Evolutionary conservation across 2,797 vertebrate species (phyloP).

Genomic region (Malurus leucopterus): DNA sequence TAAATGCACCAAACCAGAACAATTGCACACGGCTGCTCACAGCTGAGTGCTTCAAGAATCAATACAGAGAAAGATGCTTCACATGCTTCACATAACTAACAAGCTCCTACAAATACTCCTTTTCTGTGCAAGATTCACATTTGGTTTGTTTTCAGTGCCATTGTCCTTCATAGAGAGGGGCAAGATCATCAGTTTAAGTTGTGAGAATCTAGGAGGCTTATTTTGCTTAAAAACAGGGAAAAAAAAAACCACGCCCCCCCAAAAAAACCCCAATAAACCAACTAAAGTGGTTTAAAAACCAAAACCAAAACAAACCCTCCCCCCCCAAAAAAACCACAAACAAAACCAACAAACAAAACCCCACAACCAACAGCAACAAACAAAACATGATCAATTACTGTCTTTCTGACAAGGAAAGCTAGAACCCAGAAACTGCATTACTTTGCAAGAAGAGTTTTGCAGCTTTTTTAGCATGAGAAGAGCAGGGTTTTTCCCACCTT

Average conservation of each 20-base stretch:
- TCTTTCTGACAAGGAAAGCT: not conserved
- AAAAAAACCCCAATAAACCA: not conserved
- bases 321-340: not conserved
- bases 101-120: not conserved
- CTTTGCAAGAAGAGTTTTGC: not conserved
- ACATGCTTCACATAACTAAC: not conserved
- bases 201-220: not conserved
- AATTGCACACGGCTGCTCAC: not conserved
- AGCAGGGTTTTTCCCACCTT: not conserved
- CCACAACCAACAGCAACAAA: not conserved
- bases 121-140: not conserved
- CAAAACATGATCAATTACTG: accelerated
- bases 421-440: not conserved
- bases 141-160: not conserved
- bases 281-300: too few relatives aligned
- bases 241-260: too few relatives aligned
- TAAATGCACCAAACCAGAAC: not conserved
- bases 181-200: not conserved
- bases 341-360: not conserved
- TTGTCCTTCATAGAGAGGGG: not conserved
- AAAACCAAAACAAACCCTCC: not conserved
- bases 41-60: not conserved
- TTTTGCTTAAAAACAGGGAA: not conserved
- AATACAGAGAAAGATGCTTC: not conserved
- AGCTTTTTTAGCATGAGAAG: not conserved